A percentile compares a stretch with the other conserved stretches of the same genome.
Evolutionary conservation across 2,113 vertebrate genomes (phyloP).

Genomic region (Sinosuthora webbiana): DNA sequence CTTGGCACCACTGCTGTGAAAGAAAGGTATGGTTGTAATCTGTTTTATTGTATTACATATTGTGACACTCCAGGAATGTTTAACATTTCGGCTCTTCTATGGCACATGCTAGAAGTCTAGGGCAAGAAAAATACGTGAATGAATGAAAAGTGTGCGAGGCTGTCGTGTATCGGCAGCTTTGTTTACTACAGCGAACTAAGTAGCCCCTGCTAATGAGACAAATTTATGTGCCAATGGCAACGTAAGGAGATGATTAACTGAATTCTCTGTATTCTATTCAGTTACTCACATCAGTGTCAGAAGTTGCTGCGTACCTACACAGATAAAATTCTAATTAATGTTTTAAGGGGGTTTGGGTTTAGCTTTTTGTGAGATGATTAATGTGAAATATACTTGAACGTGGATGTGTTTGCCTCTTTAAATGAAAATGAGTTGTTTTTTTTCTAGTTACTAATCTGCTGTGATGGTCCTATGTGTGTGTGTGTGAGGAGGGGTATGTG

Average conservation of each 20-base stretch:
- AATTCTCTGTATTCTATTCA: constrained; percentile 47
- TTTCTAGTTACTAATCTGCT: not conserved
- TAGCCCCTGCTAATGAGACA: constrained; percentile 69
- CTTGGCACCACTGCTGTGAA: constrained; percentile 90
- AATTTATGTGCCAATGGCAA: constrained; percentile 61
- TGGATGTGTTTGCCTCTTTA: constrained; percentile 39
- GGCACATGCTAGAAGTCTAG: constrained; percentile 64
- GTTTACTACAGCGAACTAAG: constrained; percentile 69
- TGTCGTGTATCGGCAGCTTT: constrained; percentile 55
- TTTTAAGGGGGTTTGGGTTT: not conserved
- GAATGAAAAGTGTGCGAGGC: constrained; percentile 61
- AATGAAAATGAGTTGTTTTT: not conserved
- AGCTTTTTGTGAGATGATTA: not conserved
- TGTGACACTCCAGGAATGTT: constrained; percentile 77
- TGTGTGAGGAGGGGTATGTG: not conserved
- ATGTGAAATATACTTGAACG: not conserved
- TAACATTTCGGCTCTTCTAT: constrained; percentile 62
- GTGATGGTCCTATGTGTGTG: not conserved
- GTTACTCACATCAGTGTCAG: constrained; percentile 33
- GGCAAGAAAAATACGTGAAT: constrained; percentile 64
- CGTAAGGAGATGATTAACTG: constrained; percentile 56
- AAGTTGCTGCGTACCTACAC: constrained; percentile 12
- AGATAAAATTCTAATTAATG: constrained; percentile 45
- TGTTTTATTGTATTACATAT: constrained; percentile 85
- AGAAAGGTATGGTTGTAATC: constrained; percentile 89